Evolutionary conservation across 2,797 vertebrate genomes (phyloP).

Genomic region (Poliocrania exsul): DNA sequence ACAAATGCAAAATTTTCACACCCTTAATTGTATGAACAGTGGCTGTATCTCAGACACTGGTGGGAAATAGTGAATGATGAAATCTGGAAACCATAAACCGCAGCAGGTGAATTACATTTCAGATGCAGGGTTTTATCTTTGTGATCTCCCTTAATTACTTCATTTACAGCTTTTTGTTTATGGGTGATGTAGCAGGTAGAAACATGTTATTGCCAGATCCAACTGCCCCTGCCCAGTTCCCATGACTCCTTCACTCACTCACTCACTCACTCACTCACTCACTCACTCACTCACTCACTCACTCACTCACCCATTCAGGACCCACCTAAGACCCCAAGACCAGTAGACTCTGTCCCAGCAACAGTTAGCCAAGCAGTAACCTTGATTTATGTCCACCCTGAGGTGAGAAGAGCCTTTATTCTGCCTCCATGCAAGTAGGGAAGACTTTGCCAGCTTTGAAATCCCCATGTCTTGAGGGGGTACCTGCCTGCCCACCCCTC

Average conservation of each 20-base stretch:
- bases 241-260: accelerated
- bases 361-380: neutral
- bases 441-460: neutral
- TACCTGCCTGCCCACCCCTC: accelerated
- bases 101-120: neutral
- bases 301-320: too few relatives aligned
- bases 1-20: neutral
- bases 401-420: neutral
- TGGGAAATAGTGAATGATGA: neutral
- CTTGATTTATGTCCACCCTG: neutral
- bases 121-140: neutral
- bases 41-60: neutral
- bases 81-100: neutral
- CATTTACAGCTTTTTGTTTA: neutral
- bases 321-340: neutral
- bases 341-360: neutral
- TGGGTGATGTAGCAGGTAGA: neutral
- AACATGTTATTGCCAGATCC: neutral
- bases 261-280: too few relatives aligned
- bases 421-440: accelerated
- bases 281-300: too few relatives aligned
- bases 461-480: accelerated
- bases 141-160: neutral
- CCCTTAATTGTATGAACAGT: accelerated
- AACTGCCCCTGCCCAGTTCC: neutral